These are phyloP conservation scores for Potamarius usumacintae DNA, from an alignment of 2,113 vertebrate genomes.

Conservation along the genomic window DNA sequence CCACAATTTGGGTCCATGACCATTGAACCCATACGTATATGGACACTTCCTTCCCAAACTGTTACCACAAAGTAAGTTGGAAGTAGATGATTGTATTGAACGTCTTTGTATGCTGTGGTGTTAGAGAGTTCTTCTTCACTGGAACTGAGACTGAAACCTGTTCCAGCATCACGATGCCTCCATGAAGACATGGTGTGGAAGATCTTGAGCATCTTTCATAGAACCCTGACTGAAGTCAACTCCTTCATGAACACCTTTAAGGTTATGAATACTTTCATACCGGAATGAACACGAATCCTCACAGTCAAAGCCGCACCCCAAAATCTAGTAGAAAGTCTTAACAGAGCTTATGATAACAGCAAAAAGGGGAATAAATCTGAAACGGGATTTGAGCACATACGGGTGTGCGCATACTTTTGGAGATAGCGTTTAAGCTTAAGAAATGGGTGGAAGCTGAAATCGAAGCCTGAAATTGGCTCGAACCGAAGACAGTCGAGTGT, in stretches of 20 bases:
- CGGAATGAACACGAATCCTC: background rate
- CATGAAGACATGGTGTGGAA: background rate
- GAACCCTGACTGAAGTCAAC: background rate
- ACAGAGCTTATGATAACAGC: background rate
- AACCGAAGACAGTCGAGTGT: background rate
- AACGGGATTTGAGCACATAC: no score
- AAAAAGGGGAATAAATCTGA: background rate
- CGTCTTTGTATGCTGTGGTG: no score
- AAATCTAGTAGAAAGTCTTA: background rate
- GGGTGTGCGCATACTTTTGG: background rate
- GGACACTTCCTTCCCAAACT: no score
- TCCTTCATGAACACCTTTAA: background rate
- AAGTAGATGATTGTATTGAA: no score
- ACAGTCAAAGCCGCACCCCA: background rate
- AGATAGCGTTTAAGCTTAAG: background rate
- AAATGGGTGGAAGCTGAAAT: background rate
- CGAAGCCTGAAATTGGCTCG: background rate
- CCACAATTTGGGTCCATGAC: no score
- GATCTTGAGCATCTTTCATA: background rate
- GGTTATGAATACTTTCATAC: background rate
- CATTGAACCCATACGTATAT: no score
- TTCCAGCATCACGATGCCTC: background rate
- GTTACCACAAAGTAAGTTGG: no score
- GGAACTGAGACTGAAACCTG: background rate
- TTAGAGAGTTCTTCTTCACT: no score